phyloP scores from a whole-genome alignment of 2,888 invertebrate species.

The Drosophila seclusa region DNA sequence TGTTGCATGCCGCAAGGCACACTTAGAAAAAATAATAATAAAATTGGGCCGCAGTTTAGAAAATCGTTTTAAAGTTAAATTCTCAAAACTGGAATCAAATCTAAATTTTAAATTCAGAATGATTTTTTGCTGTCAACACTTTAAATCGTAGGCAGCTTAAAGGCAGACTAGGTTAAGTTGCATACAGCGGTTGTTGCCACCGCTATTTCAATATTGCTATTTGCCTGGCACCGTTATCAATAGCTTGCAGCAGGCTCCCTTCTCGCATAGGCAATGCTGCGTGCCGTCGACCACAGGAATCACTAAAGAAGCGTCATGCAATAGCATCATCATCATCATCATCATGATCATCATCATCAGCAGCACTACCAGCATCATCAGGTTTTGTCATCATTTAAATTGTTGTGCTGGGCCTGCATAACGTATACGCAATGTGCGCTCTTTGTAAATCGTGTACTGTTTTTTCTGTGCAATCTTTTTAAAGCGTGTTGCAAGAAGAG shows the following conservation, averaged over 20 bases:
- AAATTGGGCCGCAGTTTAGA: neutral
- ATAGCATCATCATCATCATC: neutral
- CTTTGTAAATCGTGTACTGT: neutral
- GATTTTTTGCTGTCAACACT: neutral
- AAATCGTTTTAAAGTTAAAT: neutral
- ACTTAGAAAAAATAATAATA: neutral
- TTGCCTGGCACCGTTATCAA: neutral
- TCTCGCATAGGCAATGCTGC: slow-evolving; percentile 3
- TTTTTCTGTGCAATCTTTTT: slow-evolving; percentile 42
- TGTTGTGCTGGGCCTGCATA: slow-evolving; percentile 26
- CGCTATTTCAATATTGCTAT: neutral
- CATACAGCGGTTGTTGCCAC: neutral
- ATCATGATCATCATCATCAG: neutral
- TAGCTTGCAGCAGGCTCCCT: neutral
- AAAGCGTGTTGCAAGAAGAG: slow-evolving; percentile 36
- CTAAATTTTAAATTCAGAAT: no score
- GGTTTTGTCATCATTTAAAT: slow-evolving; percentile 20
- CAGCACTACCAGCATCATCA: neutral
- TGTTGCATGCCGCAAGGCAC: slow-evolving; percentile 1
- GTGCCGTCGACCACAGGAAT: slow-evolving; percentile 39
- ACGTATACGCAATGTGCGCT: slow-evolving; percentile 40
- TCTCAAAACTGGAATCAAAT: no score
- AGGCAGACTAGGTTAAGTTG: neutral
- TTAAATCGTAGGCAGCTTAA: neutral
- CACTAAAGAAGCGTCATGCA: slow-evolving; percentile 35